Conservation (phyloP, 2,113 vertebrate species). For the Scomber scombrus region DNA sequence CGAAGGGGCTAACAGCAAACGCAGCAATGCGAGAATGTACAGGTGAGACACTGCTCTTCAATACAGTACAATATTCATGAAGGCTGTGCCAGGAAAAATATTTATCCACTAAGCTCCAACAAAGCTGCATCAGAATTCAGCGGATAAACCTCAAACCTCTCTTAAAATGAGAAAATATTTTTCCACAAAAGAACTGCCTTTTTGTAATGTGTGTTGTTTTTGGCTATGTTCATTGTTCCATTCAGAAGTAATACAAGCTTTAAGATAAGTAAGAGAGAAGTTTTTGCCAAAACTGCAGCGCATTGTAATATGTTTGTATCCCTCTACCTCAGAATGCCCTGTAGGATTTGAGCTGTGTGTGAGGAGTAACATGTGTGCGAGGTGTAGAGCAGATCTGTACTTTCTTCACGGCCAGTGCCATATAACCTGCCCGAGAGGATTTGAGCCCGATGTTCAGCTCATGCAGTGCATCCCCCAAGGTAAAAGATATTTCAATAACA, state of each 20-base stretch:
- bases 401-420: slow-evolving; percentile 90
- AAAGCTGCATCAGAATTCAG: too few relatives aligned
- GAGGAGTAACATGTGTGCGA: slow-evolving; percentile 90
- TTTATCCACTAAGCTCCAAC: too few relatives aligned
- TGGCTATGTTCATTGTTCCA: too few relatives aligned
- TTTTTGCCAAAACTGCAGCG: not conserved
- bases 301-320: not conserved
- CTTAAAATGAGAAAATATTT: too few relatives aligned
- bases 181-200: too few relatives aligned
- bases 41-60: slow-evolving; percentile 75
- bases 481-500: slow-evolving; percentile 65
- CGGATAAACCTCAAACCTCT: too few relatives aligned
- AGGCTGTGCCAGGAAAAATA: not conserved
- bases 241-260: too few relatives aligned
- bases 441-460: slow-evolving; percentile 88
- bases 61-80: slow-evolving; percentile 76
- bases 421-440: slow-evolving; percentile 88
- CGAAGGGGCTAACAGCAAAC: slow-evolving; percentile 87
- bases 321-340: slow-evolving; percentile 88
- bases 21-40: slow-evolving; percentile 89
- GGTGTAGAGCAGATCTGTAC: slow-evolving; percentile 90
- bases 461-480: slow-evolving; percentile 89
- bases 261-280: too few relatives aligned
- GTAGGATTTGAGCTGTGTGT: slow-evolving; percentile 91
- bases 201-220: too few relatives aligned